Conservation (phyloP, 1,140 invertebrate genomes). For the Teleogryllus occipitalis region DNA sequence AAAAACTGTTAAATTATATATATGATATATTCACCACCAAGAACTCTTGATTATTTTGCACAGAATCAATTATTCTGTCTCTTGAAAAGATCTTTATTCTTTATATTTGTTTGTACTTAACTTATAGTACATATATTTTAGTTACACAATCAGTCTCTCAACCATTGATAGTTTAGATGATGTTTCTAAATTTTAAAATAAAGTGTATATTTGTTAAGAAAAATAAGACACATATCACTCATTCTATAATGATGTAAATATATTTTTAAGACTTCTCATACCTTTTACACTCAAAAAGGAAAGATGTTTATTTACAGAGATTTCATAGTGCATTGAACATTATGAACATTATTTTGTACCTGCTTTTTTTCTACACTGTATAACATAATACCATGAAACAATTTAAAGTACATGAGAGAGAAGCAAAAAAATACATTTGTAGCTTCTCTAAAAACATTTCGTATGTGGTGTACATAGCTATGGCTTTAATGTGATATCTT, state of each 20-base stretch:
- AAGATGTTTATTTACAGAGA: slow-evolving; percentile 1
- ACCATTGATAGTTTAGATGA: not conserved
- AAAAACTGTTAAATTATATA: not conserved
- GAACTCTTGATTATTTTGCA: not conserved
- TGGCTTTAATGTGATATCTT: slow-evolving; percentile 14
- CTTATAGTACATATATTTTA: not conserved
- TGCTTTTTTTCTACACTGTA: slow-evolving; percentile 12
- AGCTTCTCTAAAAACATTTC: not conserved
- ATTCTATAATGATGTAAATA: slow-evolving; percentile 6
- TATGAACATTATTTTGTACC: slow-evolving; percentile 16
- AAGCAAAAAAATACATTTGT: not conserved
- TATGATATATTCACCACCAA: not conserved
- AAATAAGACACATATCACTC: slow-evolving; percentile 5
- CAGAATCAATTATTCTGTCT: not conserved
- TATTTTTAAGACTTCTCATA: slow-evolving; percentile 6
- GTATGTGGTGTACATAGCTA: not conserved
- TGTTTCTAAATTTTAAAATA: slow-evolving; percentile 3
- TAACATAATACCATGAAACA: not conserved
- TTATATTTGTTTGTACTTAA: not conserved
- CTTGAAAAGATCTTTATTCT: not conserved
- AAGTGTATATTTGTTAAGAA: not conserved
- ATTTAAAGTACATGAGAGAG: not conserved
- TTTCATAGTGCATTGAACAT: slow-evolving; percentile 1
- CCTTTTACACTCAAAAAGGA: not conserved
- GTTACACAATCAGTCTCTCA: not conserved